Percentiles rank a stretch among this genome's conserved stretches.
Conservation (phyloP, 92 coral and sea anemone species). For the Palythoa grandiflora region DNA sequence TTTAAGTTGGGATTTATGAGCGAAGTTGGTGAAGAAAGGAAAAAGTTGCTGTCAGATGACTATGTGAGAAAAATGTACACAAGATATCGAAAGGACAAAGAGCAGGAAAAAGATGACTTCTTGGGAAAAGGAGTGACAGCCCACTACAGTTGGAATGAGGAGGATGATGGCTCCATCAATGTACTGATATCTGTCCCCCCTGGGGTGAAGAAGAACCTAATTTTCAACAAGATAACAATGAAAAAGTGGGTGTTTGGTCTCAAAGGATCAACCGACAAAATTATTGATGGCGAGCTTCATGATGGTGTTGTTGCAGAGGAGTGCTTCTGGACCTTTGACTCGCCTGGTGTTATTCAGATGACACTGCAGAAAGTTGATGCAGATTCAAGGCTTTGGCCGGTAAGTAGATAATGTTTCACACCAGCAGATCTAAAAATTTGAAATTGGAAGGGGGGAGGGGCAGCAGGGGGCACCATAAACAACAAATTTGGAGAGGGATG, state of each 20-base stretch:
- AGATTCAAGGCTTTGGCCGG: slow-evolving; percentile 86
- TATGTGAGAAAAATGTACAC: slow-evolving; percentile 82
- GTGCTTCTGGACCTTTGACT: slow-evolving; percentile 88
- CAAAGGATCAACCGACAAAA: slow-evolving; percentile 61
- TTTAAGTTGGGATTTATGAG: slow-evolving; percentile 83
- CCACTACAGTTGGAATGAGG: slow-evolving; percentile 85
- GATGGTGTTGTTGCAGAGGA: slow-evolving; percentile 80
- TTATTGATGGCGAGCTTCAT: slow-evolving; percentile 84
- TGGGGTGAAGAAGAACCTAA: slow-evolving; percentile 64
- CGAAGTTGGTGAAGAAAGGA: slow-evolving; percentile 69
- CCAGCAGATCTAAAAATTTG: too few relatives aligned
- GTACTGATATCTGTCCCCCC: slow-evolving; percentile 84
- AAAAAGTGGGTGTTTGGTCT: slow-evolving; percentile 78
- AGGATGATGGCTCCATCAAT: slow-evolving; percentile 77
- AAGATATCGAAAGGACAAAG: slow-evolving; percentile 72
- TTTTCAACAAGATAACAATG: slow-evolving; percentile 71
- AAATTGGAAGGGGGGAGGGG: too few relatives aligned
- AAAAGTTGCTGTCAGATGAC: slow-evolving; percentile 75
- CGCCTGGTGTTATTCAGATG: slow-evolving; percentile 85
- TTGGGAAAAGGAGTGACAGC: slow-evolving; percentile 81
- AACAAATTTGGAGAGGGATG: too few relatives aligned
- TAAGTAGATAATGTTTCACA: slow-evolving; percentile 61
- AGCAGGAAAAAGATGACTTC: slow-evolving; percentile 68
- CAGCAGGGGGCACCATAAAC: too few relatives aligned
- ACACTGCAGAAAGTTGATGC: slow-evolving; percentile 81